Evolutionary conservation across 2,888 invertebrate genomes (phyloP).

Genomic region (Ashinkailepas kermadecensis): DNA sequence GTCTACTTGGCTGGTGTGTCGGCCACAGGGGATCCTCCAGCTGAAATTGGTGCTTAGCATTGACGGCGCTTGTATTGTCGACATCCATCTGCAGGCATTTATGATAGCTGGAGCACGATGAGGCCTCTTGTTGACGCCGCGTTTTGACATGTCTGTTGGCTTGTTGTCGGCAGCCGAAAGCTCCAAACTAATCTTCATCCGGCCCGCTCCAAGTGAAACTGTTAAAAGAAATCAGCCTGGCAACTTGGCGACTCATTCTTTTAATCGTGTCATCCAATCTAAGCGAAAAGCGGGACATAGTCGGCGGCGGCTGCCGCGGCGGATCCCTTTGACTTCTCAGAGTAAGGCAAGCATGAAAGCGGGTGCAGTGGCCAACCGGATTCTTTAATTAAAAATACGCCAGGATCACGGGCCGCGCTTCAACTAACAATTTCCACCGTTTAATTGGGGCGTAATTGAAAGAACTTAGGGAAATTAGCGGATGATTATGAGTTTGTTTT

Average conservation of each 20-base stretch:
- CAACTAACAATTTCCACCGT: constrained; percentile 13
- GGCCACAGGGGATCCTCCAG: too few relatives aligned
- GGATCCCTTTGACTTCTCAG: constrained; percentile 15
- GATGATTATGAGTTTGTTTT: constrained; percentile 23
- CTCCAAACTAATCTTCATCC: constrained; percentile 37
- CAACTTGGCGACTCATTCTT: constrained; percentile 21
- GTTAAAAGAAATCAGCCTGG: constrained; percentile 2
- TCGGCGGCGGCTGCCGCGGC: not conserved
- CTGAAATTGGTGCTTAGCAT: too few relatives aligned
- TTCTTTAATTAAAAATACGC: constrained; percentile 16
- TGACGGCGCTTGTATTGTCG: too few relatives aligned
- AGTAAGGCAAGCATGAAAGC: constrained; percentile 18
- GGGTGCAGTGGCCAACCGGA: not conserved
- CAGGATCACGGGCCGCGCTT: not conserved
- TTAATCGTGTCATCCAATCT: constrained; percentile 19
- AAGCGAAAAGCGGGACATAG: not conserved
- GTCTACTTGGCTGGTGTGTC: too few relatives aligned
- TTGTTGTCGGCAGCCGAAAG: constrained; percentile 36
- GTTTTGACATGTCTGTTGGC: constrained; percentile 36
- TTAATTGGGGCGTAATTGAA: constrained; percentile 19
- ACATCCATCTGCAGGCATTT: too few relatives aligned
- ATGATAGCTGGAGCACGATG: too few relatives aligned
- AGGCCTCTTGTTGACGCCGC: constrained; percentile 37
- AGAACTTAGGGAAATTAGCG: constrained; percentile 15
- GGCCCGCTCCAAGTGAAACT: not conserved